Evolutionary conservation across 1,140 invertebrate genomes (phyloP), one percentile per base, ranked within the genome.

Genomic region (Delia radicum): DNA sequence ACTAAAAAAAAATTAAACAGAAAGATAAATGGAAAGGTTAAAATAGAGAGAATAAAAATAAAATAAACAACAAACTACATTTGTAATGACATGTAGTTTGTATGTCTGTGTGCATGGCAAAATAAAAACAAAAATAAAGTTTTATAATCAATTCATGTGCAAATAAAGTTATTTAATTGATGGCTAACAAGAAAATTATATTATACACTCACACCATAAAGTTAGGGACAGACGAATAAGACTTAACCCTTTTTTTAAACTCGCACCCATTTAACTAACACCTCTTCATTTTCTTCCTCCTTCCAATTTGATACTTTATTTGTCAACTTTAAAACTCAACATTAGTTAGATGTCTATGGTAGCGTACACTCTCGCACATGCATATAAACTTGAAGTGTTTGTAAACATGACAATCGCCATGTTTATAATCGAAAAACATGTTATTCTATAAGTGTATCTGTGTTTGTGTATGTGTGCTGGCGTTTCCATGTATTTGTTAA

Each of bases 111-210:
- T 15, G 37, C 0, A 10, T 42, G 37, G 2, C 0, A 42, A 42
- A 42, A 42, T 3, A 10, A 15, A 42, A 55, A 55, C 48, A 55
- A 55, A 55, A 55, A 55, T 21, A 55, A 55, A 55, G 28, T 21
- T 31, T 69, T 21, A 69, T 69, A 31, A 69, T 69, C 65, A 69
- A 69, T 69, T 73, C 37, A 73, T 55, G 42, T 55, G 48, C 55
- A 73, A 73, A 73, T 73, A 73, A 73, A 73, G 42, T 61, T 61
- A 73, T 73, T 61, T 73, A 73, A 73, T 73, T 73, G 72, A 73
- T 73, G 72, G 72, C 72, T 55, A 55, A 73, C 72, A 61, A 73
- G 72, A 37, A 69, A 69, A 69, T 37, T 69, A 42, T 73, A 18
- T 73, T 61, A 28, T 31, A 46, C 37, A 55, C 48, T 5, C 15